phyloP scores from a whole-genome alignment of 1,140 invertebrate genomes.

The Drosophila miranda region DNA sequence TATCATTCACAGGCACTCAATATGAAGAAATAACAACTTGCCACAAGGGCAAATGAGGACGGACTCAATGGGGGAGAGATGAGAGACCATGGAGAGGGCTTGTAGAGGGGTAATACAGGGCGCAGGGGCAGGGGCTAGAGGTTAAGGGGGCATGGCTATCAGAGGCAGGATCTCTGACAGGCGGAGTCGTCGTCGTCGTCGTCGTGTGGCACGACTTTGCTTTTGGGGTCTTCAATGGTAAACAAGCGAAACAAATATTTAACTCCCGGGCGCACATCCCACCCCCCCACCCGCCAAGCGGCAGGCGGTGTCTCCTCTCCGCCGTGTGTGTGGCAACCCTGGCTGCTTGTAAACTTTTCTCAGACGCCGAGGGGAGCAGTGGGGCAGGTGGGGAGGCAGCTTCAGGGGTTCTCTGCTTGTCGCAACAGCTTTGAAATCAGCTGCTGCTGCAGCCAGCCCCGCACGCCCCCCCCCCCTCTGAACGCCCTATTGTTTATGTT shows the following conservation, averaged over 20 bases:
- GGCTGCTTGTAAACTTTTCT: slow-evolving; percentile 68
- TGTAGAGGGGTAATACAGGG: neutral
- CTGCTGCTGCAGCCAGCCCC: slow-evolving; percentile 19
- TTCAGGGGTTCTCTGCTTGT: slow-evolving; percentile 29
- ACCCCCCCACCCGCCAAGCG: too few species aligned
- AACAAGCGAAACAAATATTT: slow-evolving; percentile 75
- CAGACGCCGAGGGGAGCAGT: slow-evolving; percentile 21
- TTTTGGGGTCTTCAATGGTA: slow-evolving; percentile 72
- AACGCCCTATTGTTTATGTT: slow-evolving; percentile 72
- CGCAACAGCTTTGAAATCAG: slow-evolving; percentile 73
- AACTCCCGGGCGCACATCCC: slow-evolving; percentile 50
- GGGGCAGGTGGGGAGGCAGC: slow-evolving; percentile 20
- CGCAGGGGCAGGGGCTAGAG: neutral
- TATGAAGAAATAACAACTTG: slow-evolving; percentile 79
- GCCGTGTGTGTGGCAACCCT: slow-evolving; percentile 25
- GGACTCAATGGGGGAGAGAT: too few species aligned
- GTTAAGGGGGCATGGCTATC: neutral
- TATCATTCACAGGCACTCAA: slow-evolving; percentile 55
- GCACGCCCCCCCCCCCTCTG: neutral
- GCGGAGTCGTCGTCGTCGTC: too few species aligned
- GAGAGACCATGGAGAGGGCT: too few species aligned
- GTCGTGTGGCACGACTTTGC: slow-evolving; percentile 46
- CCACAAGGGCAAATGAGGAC: slow-evolving; percentile 40
- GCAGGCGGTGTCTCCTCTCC: slow-evolving; percentile 35
- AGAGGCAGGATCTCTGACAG: neutral